These are phyloP conservation scores for Astur gentilis DNA, from an alignment of 2,113 vertebrate species.

Conservation along the genomic window DNA sequence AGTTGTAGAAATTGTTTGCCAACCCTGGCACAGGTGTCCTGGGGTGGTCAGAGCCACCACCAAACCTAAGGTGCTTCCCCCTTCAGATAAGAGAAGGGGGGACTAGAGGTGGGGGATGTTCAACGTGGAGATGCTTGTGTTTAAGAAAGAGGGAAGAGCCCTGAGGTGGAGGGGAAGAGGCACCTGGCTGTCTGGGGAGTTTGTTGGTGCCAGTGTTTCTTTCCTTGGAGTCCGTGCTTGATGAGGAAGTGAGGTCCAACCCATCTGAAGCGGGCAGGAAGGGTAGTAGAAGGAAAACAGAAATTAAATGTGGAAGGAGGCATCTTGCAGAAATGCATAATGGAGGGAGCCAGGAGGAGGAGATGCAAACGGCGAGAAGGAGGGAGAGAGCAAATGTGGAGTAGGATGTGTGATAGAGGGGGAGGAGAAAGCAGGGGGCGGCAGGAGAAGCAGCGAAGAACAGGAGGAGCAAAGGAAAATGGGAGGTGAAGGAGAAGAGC, in stretches of 20 bases:
- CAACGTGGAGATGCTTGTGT: rapidly evolving
- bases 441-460: not conserved
- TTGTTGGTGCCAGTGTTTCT: not conserved
- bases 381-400: conserved; percentile 9
- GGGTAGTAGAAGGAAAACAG: not conserved
- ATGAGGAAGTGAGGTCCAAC: not conserved
- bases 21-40: not conserved
- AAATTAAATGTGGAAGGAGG: not conserved
- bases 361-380: not conserved
- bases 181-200: not conserved
- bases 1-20: not conserved
- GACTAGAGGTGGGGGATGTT: not conserved
- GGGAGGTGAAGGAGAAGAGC: not conserved
- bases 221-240: not conserved
- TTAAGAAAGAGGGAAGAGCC: not conserved
- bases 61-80: not conserved
- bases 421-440: conserved; percentile 32
- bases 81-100: not conserved
- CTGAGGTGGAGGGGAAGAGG: not conserved
- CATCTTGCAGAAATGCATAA: not conserved
- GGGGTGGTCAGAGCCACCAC: not conserved
- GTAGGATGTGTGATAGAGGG: conserved; percentile 38
- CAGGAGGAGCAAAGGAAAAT: not conserved
- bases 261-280: not conserved
- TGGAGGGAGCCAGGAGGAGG: not conserved